Evolutionary conservation across 2,797 vertebrate genomes (phyloP), one percentile per base, ranked within the genome.

Genomic region (Spea hammondii): DNA sequence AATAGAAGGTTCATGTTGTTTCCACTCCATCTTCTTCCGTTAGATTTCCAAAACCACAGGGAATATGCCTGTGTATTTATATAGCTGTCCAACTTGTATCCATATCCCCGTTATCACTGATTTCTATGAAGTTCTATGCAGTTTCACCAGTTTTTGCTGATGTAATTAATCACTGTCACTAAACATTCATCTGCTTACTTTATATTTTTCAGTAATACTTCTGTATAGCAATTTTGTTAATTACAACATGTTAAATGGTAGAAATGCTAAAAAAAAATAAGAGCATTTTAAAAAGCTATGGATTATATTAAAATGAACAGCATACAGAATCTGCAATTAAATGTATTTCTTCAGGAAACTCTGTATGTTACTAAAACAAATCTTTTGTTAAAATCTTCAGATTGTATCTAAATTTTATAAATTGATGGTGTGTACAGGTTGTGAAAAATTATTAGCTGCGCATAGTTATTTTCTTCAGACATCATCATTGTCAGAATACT

Each of bases 401-500:
- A 65, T 72, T 72, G 47, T 65, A 49, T 45, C 32, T 32, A 32
- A 51, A 72, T 6, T 48, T 6, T 67, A 6, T 50, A 48, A 68
- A 45, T 14, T 12, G 46, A 72, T 11, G 53, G 53, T 79, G 49
- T 7, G 46, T 59, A 69, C 32, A 70, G 62, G 57, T 72, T 57
- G 49, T 45, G 49, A 70, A 69, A 70, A 70, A 79, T 74, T 66
- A 74, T 74, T 70, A 74, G 51, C 4, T 13, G 66, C 54, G 49
- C 55, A 62, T 67, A 79, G 65, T 49, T 69, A 74, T 74, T 70
- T 67, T 74, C 47, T 47, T 74, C 14, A 79, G 72, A 54, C 72
- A 74, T 79, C 78, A 79, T 70, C 74, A 79, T 70, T 74, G 78
- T 70, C 72, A 70, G 78, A 71, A 51, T 65, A 65, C 8, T 60